Evolutionary conservation across 1,140 invertebrate species (phyloP), one percentile per base, ranked within the genome.

Genomic region (Halyomorpha halys): DNA sequence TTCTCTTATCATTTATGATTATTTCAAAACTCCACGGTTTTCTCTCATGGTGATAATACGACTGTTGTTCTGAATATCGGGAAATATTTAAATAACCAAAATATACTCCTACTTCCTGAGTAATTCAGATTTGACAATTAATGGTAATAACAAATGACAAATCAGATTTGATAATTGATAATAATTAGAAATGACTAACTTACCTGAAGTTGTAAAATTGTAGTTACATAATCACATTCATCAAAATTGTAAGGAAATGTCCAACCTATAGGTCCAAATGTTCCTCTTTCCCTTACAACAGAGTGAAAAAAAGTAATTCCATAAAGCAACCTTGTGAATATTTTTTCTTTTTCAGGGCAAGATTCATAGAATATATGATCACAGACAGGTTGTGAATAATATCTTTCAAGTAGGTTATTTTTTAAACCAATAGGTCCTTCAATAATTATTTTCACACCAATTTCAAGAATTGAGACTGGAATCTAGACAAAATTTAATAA

Each of bases 211-310:
- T 97, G 94, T 73, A 86, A 82, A 11, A 91, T 84, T 3, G 90
- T 94, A 74, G 97, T 96, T 72, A 89, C 82, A 67, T 96, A 83
- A 78, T 97, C 94, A 5, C 91, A 94, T 71, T 96, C 92, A 72
- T 95, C 94, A 71, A 97, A 97, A 56, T 90, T 91, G 72, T 97
- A 97, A 34, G 85, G 83, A 71, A 94, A 94, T 76, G 97, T 97
- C 94, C 94, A 94, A 14, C 94, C 94, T 61, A 96, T 77, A 0
- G 93, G 81, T 0, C 93, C 94, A 75, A 94, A 97, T 72, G 90
- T 94, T 65, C 87, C 81, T 68, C 94, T 80, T 76, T 97, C 94
- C 47, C 66, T 63, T 0, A 96, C 82, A 11, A 96, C 81, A 1
- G 92, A 92, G 73, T 97, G 94, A 73, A 97, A 97, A 74, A 97